A percentile compares a stretch with the other conserved stretches of the same genome.
These are phyloP conservation scores for Gallinago nigripennis DNA, from an alignment of 2,797 vertebrate genomes.

Conservation along the genomic window DNA sequence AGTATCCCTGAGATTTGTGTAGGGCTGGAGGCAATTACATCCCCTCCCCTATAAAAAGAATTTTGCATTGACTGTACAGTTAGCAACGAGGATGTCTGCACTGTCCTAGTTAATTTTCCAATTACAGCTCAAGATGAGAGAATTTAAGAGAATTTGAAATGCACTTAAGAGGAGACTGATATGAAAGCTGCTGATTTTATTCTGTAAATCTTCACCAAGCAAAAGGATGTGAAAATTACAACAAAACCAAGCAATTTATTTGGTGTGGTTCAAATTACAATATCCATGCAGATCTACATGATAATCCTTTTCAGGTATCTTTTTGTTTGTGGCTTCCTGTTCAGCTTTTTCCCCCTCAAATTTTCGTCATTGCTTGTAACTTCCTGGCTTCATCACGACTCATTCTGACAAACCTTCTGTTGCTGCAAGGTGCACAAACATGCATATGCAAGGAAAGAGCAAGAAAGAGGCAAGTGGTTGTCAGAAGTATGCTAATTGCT, in stretches of 20 bases:
- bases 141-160: not conserved
- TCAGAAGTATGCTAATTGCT: slow-evolving; percentile 36
- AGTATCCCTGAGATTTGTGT: not conserved
- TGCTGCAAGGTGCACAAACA: slow-evolving; percentile 33
- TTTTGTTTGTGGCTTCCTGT: not conserved
- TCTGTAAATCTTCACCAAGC: not conserved
- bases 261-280: not conserved
- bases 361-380: slow-evolving; percentile 49
- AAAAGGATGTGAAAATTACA: not conserved
- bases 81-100: not conserved
- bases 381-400: slow-evolving; percentile 35
- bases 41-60: not conserved
- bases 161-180: not conserved
- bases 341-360: not conserved
- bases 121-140: not conserved
- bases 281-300: not conserved
- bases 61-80: not conserved
- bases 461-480: slow-evolving; percentile 31
- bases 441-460: slow-evolving; percentile 27
- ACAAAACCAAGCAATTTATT: not conserved
- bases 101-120: not conserved
- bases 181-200: not conserved
- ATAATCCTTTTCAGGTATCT: not conserved
- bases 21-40: not conserved
- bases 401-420: slow-evolving; percentile 46